Conservation (phyloP, 2,797 vertebrate species). For the Furcifer pardalis region DNA sequence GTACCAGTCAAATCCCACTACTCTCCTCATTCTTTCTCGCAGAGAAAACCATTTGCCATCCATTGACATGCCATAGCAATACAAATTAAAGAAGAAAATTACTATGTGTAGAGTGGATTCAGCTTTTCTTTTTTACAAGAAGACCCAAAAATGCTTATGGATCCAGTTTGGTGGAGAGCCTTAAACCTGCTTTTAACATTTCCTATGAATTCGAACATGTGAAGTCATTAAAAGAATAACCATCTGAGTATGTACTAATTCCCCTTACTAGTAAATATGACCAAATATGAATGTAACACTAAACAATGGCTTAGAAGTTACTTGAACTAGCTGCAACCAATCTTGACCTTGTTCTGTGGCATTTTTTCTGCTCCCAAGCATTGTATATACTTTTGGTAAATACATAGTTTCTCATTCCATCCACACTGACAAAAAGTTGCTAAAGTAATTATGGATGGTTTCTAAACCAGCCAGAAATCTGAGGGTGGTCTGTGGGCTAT, state of each 20-base stretch:
- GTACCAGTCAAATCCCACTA: background rate
- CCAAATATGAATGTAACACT: background rate
- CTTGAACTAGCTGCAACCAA: background rate
- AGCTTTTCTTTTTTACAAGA: constrained; percentile 25
- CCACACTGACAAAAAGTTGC: no score
- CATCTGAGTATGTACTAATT: background rate
- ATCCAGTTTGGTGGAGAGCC: background rate
- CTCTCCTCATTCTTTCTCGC: background rate
- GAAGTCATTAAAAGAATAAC: background rate
- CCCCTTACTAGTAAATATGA: background rate
- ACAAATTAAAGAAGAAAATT: constrained; percentile 39
- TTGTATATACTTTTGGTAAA: background rate
- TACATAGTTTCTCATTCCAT: background rate
- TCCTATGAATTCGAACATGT: background rate
- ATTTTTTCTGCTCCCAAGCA: background rate
- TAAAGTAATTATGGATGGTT: background rate
- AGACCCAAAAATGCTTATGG: constrained; percentile 3
- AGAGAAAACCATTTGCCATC: background rate
- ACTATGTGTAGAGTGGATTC: constrained; percentile 11
- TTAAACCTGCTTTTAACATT: background rate
- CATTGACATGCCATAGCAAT: constrained; percentile 11
- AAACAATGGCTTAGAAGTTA: background rate
- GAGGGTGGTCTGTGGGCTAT: background rate
- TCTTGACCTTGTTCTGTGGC: background rate
- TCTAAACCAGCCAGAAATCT: background rate